Evolutionary conservation across 2,888 invertebrate species (phyloP).

Genomic region (Cyclophora punctaria): DNA sequence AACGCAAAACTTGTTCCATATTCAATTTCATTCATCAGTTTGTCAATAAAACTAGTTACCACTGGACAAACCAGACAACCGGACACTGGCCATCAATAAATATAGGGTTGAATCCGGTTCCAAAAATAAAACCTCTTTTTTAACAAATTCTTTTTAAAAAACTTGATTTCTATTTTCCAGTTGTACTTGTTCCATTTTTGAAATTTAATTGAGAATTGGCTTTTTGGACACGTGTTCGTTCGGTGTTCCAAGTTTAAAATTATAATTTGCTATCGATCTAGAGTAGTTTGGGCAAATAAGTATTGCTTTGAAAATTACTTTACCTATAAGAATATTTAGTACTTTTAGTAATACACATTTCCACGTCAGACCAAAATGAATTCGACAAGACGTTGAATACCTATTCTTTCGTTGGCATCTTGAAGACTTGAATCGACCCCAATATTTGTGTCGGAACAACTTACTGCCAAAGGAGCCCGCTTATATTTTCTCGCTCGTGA

Average conservation of each 20-base stretch:
- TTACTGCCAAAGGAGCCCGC: not conserved
- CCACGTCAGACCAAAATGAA: not conserved
- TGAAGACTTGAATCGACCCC: constrained; percentile 2
- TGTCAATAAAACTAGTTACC: no score
- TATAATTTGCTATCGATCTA: not conserved
- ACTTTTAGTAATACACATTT: not conserved
- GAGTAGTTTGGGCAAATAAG: not conserved
- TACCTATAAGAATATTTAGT: not conserved
- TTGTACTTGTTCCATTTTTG: not conserved
- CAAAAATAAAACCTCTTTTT: no score
- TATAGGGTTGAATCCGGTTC: not conserved
- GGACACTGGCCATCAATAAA: not conserved
- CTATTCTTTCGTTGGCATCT: no score
- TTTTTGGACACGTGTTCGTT: not conserved
- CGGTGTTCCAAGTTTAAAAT: not conserved
- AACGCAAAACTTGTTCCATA: no score
- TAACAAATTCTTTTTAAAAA: no score
- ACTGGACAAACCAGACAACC: no score
- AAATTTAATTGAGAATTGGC: constrained; percentile 5
- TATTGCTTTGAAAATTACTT: not conserved
- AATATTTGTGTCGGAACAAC: not conserved
- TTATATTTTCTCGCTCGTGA: constrained; percentile 1
- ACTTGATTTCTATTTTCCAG: constrained; percentile 3
- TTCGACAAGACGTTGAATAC: not conserved
- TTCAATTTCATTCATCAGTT: no score